Evolutionary conservation across 2,888 invertebrate genomes (phyloP).

Genomic region (Dryomyza anilis): DNA sequence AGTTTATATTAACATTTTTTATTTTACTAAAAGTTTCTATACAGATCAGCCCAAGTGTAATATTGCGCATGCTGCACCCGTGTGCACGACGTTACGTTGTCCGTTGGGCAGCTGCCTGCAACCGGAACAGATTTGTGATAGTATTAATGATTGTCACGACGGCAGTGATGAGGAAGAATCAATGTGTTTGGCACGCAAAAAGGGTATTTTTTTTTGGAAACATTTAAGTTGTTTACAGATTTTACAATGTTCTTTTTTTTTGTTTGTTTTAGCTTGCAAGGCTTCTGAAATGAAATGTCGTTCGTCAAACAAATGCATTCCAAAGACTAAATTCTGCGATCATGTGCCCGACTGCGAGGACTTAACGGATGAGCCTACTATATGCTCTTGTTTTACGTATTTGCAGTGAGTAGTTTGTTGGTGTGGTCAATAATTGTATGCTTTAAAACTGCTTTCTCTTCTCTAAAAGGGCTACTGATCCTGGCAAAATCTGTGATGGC

Average conservation of each 20-base stretch:
- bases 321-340: slow-evolving; percentile 73
- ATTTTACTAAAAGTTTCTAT: too few species aligned
- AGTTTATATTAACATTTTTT: too few species aligned
- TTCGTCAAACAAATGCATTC: slow-evolving; percentile 69
- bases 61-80: slow-evolving; percentile 37
- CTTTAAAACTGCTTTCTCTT: neutral
- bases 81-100: slow-evolving; percentile 70
- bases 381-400: slow-evolving; percentile 71
- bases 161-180: slow-evolving; percentile 68
- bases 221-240: neutral
- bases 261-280: slow-evolving; percentile 65
- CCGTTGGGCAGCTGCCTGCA: slow-evolving; percentile 71
- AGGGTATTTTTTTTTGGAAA: slow-evolving; percentile 40
- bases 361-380: slow-evolving; percentile 72
- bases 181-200: slow-evolving; percentile 46
- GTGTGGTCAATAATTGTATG: neutral
- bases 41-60: slow-evolving; percentile 51
- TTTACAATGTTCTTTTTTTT: neutral
- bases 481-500: slow-evolving; percentile 77
- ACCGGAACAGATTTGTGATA: slow-evolving; percentile 69
- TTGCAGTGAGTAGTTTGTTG: slow-evolving; percentile 59
- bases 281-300: slow-evolving; percentile 70
- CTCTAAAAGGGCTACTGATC: slow-evolving; percentile 68
- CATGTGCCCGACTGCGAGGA: slow-evolving; percentile 73
- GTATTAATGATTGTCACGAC: slow-evolving; percentile 71